phyloP scores from a whole-genome alignment of 1,140 invertebrate genomes.

The Hylaeus anthracinus region DNA sequence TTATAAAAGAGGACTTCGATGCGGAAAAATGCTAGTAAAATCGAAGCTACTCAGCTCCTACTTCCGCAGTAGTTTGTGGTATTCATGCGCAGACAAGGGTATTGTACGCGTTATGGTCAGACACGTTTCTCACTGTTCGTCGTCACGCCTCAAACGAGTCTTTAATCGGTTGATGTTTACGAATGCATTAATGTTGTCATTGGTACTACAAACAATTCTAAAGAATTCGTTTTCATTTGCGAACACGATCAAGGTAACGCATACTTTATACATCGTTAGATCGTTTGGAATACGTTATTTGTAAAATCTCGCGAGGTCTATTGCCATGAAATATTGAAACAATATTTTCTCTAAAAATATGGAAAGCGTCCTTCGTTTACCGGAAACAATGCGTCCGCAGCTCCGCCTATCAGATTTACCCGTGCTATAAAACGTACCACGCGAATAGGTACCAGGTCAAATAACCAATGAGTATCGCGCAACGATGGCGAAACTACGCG shows the following conservation, averaged over 20 bases:
- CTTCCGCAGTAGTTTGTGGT: neutral
- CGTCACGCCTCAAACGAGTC: neutral
- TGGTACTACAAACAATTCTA: neutral
- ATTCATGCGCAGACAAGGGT: neutral
- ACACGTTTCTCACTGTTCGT: neutral
- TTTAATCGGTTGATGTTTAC: neutral
- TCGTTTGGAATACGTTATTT: too few species aligned
- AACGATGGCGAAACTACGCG: constrained; percentile 51
- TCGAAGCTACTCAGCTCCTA: neutral
- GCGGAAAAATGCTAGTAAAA: neutral
- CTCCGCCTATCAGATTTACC: constrained; percentile 46
- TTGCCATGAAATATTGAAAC: neutral
- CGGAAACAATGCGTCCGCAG: constrained; percentile 19
- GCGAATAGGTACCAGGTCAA: constrained; percentile 17
- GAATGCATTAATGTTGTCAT: too few species aligned
- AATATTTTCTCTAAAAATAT: constrained; percentile 10
- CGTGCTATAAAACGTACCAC: constrained; percentile 48
- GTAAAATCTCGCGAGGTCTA: too few species aligned
- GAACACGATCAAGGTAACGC: too few species aligned
- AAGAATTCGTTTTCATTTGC: neutral
- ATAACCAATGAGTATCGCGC: constrained; percentile 23
- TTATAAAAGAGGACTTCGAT: neutral
- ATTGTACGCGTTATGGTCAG: neutral
- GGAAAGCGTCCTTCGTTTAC: neutral
- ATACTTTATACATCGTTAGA: too few species aligned